A percentile compares a stretch with the other conserved stretches of the same genome.
phyloP scores from a whole-genome alignment of 2,888 invertebrate species.

The Meganola albula region DNA sequence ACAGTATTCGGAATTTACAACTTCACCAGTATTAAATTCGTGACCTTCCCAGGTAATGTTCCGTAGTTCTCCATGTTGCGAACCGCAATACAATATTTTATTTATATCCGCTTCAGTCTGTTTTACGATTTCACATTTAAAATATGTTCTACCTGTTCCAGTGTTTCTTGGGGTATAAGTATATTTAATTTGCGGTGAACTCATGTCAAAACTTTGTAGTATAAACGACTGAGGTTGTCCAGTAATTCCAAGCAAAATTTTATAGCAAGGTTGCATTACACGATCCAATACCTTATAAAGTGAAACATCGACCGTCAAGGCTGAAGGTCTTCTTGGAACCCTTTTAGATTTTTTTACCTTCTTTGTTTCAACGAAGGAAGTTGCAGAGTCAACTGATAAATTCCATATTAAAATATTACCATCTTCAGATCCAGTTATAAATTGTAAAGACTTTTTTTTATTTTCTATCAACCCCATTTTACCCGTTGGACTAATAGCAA shows the following conservation, averaged over 20 bases:
- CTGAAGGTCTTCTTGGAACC: constrained; percentile 73
- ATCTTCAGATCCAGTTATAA: constrained; percentile 81
- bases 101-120: constrained; percentile 49
- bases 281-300: constrained; percentile 78
- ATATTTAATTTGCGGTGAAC: constrained; percentile 49
- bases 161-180: constrained; percentile 43
- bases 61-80: constrained; percentile 64
- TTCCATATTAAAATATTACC: constrained; percentile 85
- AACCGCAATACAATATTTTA: constrained; percentile 51
- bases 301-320: constrained; percentile 78
- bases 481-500: constrained; percentile 79
- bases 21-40: constrained; percentile 79
- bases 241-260: constrained; percentile 65
- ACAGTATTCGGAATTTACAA: constrained; percentile 78
- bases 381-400: constrained; percentile 72
- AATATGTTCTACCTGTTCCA: constrained; percentile 61
- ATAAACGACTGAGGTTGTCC: constrained; percentile 56
- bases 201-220: constrained; percentile 63
- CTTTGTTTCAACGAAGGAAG: constrained; percentile 44
- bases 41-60: constrained; percentile 82
- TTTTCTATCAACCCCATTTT: constrained; percentile 45
- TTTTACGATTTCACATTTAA: constrained; percentile 44
- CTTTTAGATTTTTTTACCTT: constrained; percentile 65
- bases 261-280: constrained; percentile 80
- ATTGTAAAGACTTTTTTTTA: constrained; percentile 73